Evolutionary conservation across 2,113 vertebrate genomes (phyloP).

Genomic region (Lutjanus erythropterus): DNA sequence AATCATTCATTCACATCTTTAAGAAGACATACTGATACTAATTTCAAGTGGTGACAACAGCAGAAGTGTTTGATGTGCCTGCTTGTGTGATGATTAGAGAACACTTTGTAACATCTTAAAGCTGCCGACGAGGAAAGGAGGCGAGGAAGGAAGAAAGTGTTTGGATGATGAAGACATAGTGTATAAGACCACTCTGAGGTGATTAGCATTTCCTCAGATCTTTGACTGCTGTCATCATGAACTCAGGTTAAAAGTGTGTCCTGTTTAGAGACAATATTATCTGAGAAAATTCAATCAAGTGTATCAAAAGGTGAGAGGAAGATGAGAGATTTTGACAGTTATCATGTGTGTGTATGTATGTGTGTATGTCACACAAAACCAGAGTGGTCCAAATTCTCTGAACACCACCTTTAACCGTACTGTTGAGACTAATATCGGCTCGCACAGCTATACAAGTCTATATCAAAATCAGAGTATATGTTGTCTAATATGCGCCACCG

Average conservation of each 20-base stretch:
- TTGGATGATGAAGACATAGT: conserved; percentile 19
- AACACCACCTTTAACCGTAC: no score
- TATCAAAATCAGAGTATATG: no score
- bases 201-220: conserved; percentile 31
- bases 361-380: no score
- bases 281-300: no score
- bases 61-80: conserved; percentile 38
- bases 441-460: no score
- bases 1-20: conserved; percentile 27
- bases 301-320: no score
- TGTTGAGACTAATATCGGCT: no score
- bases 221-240: conserved; percentile 22
- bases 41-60: conserved; percentile 25
- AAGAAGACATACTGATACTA: conserved; percentile 13
- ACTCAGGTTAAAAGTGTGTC: conserved; percentile 13
- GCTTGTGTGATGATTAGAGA: conserved; percentile 40
- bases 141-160: conserved; percentile 11
- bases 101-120: conserved; percentile 35
- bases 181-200: not conserved
- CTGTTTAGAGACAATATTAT: no score
- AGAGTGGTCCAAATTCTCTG: no score
- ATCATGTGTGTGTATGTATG: no score
- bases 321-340: no score
- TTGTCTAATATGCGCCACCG: no score
- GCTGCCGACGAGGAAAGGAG: conserved; percentile 18